phyloP scores from a whole-genome alignment of 2,888 invertebrate species.

The Macaria notata region DNA sequence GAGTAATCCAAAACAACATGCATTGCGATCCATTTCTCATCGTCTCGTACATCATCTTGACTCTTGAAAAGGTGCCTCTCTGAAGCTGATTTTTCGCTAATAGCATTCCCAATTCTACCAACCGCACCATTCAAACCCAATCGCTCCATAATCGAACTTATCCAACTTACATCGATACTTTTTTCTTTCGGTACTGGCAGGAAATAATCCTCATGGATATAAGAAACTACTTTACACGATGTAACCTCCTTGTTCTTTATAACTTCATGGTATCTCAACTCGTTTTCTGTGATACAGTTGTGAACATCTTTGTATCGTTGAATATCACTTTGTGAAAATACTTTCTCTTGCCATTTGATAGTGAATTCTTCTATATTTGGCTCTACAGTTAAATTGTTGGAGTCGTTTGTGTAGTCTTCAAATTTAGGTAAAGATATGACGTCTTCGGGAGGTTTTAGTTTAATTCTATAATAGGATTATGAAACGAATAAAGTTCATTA shows the following conservation, averaged over 20 bases:
- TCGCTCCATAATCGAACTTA: slow-evolving; percentile 47
- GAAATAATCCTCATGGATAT: slow-evolving; percentile 82
- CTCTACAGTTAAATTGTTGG: slow-evolving; percentile 43
- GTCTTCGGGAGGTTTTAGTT: slow-evolving; percentile 58
- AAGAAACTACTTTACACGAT: slow-evolving; percentile 77
- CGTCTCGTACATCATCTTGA: slow-evolving; percentile 49
- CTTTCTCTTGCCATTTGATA: slow-evolving; percentile 89
- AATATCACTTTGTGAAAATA: slow-evolving; percentile 83
- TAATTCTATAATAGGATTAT: slow-evolving; percentile 35
- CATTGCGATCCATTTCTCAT: slow-evolving; percentile 65
- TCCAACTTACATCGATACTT: slow-evolving; percentile 31
- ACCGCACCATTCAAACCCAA: slow-evolving; percentile 47
- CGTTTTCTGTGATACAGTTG: slow-evolving; percentile 84
- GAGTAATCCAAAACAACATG: slow-evolving; percentile 68
- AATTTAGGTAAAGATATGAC: slow-evolving; percentile 63
- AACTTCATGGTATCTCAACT: slow-evolving; percentile 61
- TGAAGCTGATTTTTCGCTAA: slow-evolving; percentile 43
- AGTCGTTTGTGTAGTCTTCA: slow-evolving; percentile 54
- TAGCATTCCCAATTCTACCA: slow-evolving; percentile 40
- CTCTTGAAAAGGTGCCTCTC: slow-evolving; percentile 56
- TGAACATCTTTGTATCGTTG: slow-evolving; percentile 82
- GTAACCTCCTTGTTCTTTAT: slow-evolving; percentile 53
- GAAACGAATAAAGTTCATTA: too few species aligned
- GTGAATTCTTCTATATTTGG: slow-evolving; percentile 52
- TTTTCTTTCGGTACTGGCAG: slow-evolving; percentile 55